These are phyloP conservation scores for Mesorhabditis belari DNA, from an alignment of 2,888 invertebrate species.

Conservation along the genomic window DNA sequence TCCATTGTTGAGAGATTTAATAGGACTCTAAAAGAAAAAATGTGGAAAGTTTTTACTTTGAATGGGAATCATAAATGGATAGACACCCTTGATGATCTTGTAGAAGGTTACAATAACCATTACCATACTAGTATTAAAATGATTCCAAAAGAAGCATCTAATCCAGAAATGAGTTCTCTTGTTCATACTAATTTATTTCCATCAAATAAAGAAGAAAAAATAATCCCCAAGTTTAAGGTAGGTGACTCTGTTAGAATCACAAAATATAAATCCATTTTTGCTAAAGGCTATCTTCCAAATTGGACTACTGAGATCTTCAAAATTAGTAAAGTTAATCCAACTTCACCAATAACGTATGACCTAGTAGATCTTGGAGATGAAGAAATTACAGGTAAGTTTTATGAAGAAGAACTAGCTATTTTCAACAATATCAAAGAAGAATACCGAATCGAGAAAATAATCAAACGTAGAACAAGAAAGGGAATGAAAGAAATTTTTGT, in stretches of 20 bases:
- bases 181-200: conserved; percentile 6
- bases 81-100: conserved; percentile 16
- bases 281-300: too few relatives aligned
- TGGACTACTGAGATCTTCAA: too few relatives aligned
- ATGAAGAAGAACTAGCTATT: conserved; percentile 19
- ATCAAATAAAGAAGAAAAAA: conserved; percentile 5
- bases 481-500: conserved; percentile 13
- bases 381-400: conserved; percentile 23
- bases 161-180: conserved; percentile 5
- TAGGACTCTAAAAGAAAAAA: conserved; percentile 26
- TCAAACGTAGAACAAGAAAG: conserved; percentile 12
- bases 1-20: conserved; percentile 25
- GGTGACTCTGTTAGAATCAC: too few relatives aligned
- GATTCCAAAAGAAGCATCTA: conserved; percentile 16
- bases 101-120: conserved; percentile 25
- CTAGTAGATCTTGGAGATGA: conserved; percentile 15
- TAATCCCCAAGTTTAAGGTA: too few relatives aligned
- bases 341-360: conserved; percentile 4
- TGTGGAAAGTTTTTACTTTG: conserved; percentile 23
- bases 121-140: conserved; percentile 26
- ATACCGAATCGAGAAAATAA: conserved; percentile 13
- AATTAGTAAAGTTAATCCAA: not conserved
- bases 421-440: conserved; percentile 15
- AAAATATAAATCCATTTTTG: too few relatives aligned
- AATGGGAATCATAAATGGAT: conserved; percentile 27